phyloP scores from a whole-genome alignment of 92 coral and sea anemone genomes.

The Zoanthus gigantus region DNA sequence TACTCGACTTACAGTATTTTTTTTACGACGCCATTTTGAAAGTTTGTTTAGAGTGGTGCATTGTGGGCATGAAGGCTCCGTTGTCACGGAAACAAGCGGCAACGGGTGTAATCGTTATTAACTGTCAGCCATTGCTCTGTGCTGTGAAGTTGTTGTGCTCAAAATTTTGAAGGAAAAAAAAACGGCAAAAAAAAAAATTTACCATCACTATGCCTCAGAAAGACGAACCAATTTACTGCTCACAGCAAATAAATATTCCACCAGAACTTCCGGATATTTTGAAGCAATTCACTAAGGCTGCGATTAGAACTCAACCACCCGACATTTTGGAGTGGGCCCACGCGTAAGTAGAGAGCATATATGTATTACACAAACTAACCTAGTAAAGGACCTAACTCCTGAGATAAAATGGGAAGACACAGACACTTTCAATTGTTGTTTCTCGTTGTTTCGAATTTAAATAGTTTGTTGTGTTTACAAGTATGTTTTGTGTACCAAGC shows the following conservation, averaged over 20 bases:
- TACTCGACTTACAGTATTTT: not conserved
- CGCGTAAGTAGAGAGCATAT: slow-evolving; percentile 73
- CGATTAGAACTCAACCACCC: slow-evolving; percentile 95
- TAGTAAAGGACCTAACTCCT: too few species aligned
- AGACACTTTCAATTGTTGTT: too few species aligned
- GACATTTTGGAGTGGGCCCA: slow-evolving; percentile 96
- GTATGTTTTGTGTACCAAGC: too few species aligned
- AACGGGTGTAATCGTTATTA: slow-evolving; percentile 16
- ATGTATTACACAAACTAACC: too few species aligned
- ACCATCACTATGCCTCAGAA: slow-evolving; percentile 80
- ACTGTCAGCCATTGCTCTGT: slow-evolving; percentile 50
- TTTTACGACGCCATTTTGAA: slow-evolving; percentile 30
- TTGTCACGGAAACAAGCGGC: slow-evolving; percentile 75
- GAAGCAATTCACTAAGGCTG: slow-evolving; percentile 98
- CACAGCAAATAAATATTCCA: slow-evolving; percentile 98
- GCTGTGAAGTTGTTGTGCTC: not conserved
- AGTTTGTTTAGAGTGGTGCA: slow-evolving; percentile 13
- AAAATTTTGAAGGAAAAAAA: not conserved
- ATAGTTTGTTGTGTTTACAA: too few species aligned
- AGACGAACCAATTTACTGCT: slow-evolving; percentile 96
- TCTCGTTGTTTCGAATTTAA: too few species aligned
- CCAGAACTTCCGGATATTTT: slow-evolving; percentile 97
- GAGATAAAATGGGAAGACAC: too few species aligned
- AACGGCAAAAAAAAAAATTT: not conserved
- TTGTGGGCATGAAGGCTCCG: slow-evolving; percentile 28